A percentile compares a stretch with the other conserved stretches of the same genome.
Conservation (phyloP, 2,888 invertebrate genomes). For the Creontiades dilutus region DNA sequence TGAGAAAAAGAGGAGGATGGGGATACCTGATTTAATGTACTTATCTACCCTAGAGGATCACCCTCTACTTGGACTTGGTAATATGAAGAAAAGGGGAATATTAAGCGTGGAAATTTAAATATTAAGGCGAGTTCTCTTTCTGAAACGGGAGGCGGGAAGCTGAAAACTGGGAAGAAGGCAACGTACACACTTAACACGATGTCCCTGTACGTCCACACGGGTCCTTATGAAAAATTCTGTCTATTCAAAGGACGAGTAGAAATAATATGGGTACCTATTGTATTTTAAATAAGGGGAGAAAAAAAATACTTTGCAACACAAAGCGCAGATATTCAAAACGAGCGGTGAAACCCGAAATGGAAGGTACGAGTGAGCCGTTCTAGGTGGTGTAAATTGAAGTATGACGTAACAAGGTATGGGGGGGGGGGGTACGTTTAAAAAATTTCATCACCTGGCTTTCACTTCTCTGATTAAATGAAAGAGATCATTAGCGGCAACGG, state of each 20-base stretch:
- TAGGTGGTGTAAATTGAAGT: no score
- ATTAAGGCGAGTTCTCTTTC: slow-evolving; percentile 27
- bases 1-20: neutral
- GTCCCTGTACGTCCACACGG: neutral
- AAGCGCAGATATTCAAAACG: neutral
- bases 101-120: slow-evolving; percentile 16
- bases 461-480: no score
- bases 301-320: neutral
- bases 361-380: no score
- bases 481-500: no score
- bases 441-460: no score
- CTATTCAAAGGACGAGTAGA: neutral
- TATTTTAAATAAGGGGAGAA: neutral
- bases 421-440: no score
- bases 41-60: slow-evolving; percentile 43
- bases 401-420: no score
- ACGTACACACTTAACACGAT: neutral
- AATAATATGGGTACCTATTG: neutral
- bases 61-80: slow-evolving; percentile 44
- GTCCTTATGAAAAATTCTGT: neutral
- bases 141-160: neutral
- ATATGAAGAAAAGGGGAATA: slow-evolving; percentile 46
- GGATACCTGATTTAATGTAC: slow-evolving; percentile 31
- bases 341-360: no score
- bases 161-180: neutral